Base-by-base conservation (phyloP, 92 coral and sea anemone species). In the Palythoa grandis region DNA sequence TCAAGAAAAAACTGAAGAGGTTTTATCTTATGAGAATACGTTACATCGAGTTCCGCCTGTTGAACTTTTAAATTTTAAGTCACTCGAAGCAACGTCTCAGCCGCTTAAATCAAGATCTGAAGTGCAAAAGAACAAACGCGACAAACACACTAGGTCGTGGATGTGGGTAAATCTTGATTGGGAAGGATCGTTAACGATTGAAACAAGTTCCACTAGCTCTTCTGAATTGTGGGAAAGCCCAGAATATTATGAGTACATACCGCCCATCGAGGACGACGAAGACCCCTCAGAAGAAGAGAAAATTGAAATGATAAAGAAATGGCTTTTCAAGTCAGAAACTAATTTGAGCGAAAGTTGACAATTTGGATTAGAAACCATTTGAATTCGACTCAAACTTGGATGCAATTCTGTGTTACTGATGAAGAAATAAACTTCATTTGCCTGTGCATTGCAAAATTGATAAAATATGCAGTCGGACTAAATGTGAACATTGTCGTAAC, bases 221-320 rank as follows among this genome's bases (percentile, higher is more conserved):
- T 48, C 80, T n/a, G 80, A 23, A 22, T 76, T 37, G 35, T 76
- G 39, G 15, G 80, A 76, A 76, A 48, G 56, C 37, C 25, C 15
- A 16, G 61, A 52, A 2, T 76, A 24, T 20, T 52, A 76, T 39
- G 40, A 76, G 2, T 76, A 76, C 29, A 6, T 76, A 9, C 80
- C 80, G 1, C 80, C 80, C 16, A 76, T 76, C 9, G 80, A 76
- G 17, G 13, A n/a, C 22, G 80, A 76, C 65, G 80, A 76, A 16
- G 80, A 76, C n/a, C 80, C 80, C 2, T 22, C 80, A 10, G 47
- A 52, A 24, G 80, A 76, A 4, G 80, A 76, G 43, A 76, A 52
- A 76, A 23, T 25, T 76, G 63, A 76, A 76, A 76, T 76, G 80
- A 76, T 76, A 25, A 76, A 76, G 39, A 76, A 76, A 76, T 76